Base-by-base conservation (phyloP, 2,888 invertebrate genomes). In the Pristionchus mayeri region DNA sequence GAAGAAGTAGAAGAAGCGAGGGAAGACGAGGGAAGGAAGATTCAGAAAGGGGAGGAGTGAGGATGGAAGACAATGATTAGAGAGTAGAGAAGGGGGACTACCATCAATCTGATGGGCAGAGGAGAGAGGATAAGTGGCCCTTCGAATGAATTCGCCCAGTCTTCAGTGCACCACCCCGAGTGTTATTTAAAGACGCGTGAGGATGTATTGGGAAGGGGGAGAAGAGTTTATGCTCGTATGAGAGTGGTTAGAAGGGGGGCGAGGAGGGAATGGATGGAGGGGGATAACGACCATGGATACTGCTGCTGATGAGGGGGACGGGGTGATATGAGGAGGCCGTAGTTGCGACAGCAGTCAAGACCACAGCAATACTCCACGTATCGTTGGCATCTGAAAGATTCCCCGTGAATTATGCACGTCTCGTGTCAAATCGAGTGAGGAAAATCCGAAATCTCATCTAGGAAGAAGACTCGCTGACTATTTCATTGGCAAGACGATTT, bases 361-460 rank as follows among this genome's bases (percentile, higher is more conserved):
- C 92, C 92, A 85, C 92, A 92, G 67, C 92, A 92, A 84, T 89
- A 91, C 84, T 92, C 90, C 13, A 89, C 91, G 82, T 90, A 92
- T 24, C 90, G 81, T 86, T 91, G 91, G 83, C 92, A 92, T 84
- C 91, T 44, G 44, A 44, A 13, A 44, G 44, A 44, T 44, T n/a
- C n/a, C 44, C 21, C 4, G 40, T 71, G 71, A 71, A 71, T 71
- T 24, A 71, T 50, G 30, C n/a, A 78, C 50, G 16, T 78, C 48
- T 78, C 50, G 76, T 78, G 76, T 34, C 50, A 40, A 37, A 71
- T 27, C 48, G 75, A 11, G 76, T 50, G 76, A 78, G 30, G 21
- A 48, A 50, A 30, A 3, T 11, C 16, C 50, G 21, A 30, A 50
- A 78, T 50, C 76, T 50, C 13, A 18, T 16, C n/a, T 48, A 30